Evolutionary conservation across 2,113 vertebrate species (phyloP).

Genomic region (Pollimyrus isidori): DNA sequence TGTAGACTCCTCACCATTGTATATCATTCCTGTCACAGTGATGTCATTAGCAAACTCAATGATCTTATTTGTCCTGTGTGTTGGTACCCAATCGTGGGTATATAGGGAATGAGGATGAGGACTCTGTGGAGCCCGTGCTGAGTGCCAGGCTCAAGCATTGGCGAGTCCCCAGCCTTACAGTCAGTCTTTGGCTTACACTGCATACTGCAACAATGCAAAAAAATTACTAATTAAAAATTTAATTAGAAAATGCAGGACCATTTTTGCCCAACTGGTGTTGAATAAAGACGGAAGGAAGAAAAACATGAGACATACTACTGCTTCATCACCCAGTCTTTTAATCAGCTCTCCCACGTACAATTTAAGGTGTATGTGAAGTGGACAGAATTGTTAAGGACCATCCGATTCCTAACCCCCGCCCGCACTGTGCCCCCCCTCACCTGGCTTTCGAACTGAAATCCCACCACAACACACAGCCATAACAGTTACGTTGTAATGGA

Average conservation of each 20-base stretch:
- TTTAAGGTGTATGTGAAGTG: background rate
- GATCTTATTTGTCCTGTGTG: too few relatives aligned
- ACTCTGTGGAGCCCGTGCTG: too few relatives aligned
- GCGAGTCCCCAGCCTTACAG: too few relatives aligned
- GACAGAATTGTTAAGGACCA: background rate
- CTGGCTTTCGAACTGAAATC: background rate
- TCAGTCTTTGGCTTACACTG: background rate
- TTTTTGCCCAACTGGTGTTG: background rate
- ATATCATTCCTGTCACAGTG: too few relatives aligned
- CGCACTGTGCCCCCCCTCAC: background rate
- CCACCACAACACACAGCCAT: background rate
- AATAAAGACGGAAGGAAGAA: background rate
- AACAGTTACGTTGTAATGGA: background rate
- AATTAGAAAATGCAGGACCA: background rate
- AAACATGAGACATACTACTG: background rate
- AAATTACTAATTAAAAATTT: background rate
- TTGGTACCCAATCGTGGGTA: too few relatives aligned
- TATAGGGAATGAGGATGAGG: too few relatives aligned
- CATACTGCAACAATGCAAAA: background rate
- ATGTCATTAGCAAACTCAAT: too few relatives aligned
- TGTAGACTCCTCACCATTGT: too few relatives aligned
- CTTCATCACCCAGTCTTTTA: background rate
- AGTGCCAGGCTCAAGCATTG: too few relatives aligned
- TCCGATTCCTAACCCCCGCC: background rate
- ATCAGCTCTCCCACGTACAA: background rate